Evolutionary conservation across 2,797 vertebrate genomes (phyloP).

Genomic region (Hippoglossus hippoglossus): DNA sequence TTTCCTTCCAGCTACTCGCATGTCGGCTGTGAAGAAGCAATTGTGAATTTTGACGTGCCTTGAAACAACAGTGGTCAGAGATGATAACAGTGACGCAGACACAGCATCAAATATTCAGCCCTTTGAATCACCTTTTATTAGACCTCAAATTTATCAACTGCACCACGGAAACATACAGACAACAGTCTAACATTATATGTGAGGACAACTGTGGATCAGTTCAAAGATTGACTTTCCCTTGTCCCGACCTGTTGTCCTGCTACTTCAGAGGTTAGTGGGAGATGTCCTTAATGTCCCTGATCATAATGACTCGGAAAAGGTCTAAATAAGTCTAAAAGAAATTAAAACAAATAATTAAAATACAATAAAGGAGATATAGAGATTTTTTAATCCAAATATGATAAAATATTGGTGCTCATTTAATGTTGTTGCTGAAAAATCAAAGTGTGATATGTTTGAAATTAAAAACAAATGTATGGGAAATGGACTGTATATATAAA

Average conservation of each 20-base stretch:
- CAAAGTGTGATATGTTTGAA: not conserved
- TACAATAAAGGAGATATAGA: not conserved
- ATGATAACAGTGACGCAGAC: conserved; percentile 39
- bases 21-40: conserved; percentile 51
- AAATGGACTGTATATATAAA: too few species aligned
- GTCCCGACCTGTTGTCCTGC: not conserved
- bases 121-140: conserved; percentile 26
- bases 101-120: conserved; percentile 30
- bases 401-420: not conserved
- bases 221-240: not conserved
- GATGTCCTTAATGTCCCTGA: not conserved
- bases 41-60: conserved; percentile 56
- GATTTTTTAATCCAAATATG: not conserved
- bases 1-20: conserved; percentile 62
- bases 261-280: not conserved
- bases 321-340: not conserved
- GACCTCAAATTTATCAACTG: conserved; percentile 19
- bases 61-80: conserved; percentile 56
- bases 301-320: not conserved
- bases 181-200: not conserved
- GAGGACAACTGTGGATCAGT: not conserved
- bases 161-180: conserved; percentile 10
- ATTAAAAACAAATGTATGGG: not conserved
- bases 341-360: not conserved
- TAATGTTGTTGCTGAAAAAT: not conserved